phyloP scores from a whole-genome alignment of 2,888 invertebrate genomes.

The Pachliopta kotzebuea region DNA sequence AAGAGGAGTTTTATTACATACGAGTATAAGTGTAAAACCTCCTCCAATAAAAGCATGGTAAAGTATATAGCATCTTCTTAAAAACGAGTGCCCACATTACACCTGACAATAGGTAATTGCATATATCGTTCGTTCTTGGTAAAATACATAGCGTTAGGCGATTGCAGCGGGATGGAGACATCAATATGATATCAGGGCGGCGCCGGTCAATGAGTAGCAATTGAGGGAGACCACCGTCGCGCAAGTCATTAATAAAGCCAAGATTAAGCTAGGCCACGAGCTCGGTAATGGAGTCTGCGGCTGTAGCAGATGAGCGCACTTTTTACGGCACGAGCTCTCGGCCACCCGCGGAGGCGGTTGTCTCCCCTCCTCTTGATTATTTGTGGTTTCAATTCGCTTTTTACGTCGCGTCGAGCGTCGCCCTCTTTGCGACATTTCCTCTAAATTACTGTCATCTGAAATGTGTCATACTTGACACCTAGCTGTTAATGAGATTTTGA shows the following conservation, averaged over 20 bases:
- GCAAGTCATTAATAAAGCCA: constrained; percentile 65
- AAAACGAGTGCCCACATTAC: constrained; percentile 7
- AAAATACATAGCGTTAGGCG: constrained; percentile 30
- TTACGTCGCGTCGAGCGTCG: constrained; percentile 46
- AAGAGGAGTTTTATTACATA: too few species aligned
- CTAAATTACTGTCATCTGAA: constrained; percentile 51
- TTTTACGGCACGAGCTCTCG: constrained; percentile 76
- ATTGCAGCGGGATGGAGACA: constrained; percentile 48
- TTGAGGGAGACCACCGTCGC: constrained; percentile 54
- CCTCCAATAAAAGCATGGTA: background rate
- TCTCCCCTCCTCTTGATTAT: constrained; percentile 65
- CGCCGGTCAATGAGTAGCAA: constrained; percentile 38
- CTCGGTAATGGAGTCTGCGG: constrained; percentile 61
- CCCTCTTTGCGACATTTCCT: constrained; percentile 31
- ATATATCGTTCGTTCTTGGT: constrained; percentile 20
- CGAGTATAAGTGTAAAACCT: too few species aligned
- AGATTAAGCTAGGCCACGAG: constrained; percentile 68
- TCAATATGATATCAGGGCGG: constrained; percentile 42
- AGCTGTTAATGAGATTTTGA: constrained; percentile 27
- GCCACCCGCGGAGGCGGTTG: constrained; percentile 73
- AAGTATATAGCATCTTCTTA: background rate
- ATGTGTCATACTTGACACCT: constrained; percentile 50
- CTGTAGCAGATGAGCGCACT: constrained; percentile 71
- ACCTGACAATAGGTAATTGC: constrained; percentile 26
- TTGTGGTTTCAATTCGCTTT: constrained; percentile 79